Evolutionary conservation across 2,888 invertebrate species (phyloP), one percentile per base, ranked within the genome.

Genomic region (Monopis laevigella): DNA sequence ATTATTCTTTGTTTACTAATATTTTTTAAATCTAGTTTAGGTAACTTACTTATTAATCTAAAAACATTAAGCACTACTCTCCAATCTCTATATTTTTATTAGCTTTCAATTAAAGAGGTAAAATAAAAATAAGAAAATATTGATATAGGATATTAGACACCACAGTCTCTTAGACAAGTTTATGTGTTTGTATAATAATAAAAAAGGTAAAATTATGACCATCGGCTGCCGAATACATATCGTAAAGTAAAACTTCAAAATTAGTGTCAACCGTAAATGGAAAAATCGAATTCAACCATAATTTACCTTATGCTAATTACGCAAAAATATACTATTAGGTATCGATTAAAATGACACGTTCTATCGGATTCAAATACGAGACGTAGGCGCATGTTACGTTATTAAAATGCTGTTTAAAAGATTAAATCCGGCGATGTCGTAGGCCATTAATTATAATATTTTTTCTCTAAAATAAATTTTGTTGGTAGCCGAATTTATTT

Each of bases 401-500:
- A 13, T 27, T 27, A 27, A 69, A 73, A 70, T 52, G 54, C 54
- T 63, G 55, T 64, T 70, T 64, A 64, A 64, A 66, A 72, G 69
- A 72, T 71, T 70, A 66, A 72, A 71, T 72, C 72, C 58, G 62
- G 62, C 62, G 52, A 54, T 57, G 56, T 59, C 63, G 68, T 65
- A 70, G 78, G 77, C 50, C 62, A 66, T 69, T 67, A 80, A 60
- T 68, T 74, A 77, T 75, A n/a, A 52, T 28, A 59, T 53, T 57
- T 58, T 61, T 65, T 65, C 49, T 51, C 55, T 65, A 53, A 53
- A 56, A 62, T 62, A 42, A 44, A 48, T 48, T 65, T 53, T 58
- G 61, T 60, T 59, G 55, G 51, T 54, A 54, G 48, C 57, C 53
- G 51, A 61, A 64, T 62, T 63, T 59, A 66, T 61, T 57, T 30